Conservation (phyloP, 1,140 invertebrate genomes). For the Lordiphosa mommai region DNA sequence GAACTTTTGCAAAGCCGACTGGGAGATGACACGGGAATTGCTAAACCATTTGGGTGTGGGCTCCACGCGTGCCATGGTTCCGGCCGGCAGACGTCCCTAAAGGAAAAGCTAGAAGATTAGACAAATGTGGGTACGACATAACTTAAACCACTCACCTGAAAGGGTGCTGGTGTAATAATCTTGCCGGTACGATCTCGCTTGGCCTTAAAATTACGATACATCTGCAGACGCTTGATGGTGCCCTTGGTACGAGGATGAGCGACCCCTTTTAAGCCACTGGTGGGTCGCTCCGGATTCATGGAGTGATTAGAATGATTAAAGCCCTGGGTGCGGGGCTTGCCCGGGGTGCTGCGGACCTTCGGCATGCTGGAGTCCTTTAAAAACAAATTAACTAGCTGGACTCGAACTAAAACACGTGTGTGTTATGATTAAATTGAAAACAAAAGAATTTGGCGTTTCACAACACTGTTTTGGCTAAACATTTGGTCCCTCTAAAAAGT, state of each 20-base stretch:
- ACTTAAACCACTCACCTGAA: constrained; percentile 79
- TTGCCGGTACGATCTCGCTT: constrained; percentile 95
- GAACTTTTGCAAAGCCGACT: constrained; percentile 97
- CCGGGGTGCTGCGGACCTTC: constrained; percentile 85
- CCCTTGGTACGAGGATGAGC: constrained; percentile 91
- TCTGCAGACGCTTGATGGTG: constrained; percentile 97
- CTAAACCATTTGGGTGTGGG: constrained; percentile 99
- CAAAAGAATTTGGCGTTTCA: constrained; percentile 14
- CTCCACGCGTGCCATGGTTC: constrained; percentile 95
- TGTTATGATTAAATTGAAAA: constrained; percentile 34
- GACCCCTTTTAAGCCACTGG: constrained; percentile 90
- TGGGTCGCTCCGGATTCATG: constrained; percentile 92
- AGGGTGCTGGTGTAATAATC: constrained; percentile 96
- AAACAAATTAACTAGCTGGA: constrained; percentile 14
- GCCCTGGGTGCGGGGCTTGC: constrained; percentile 87
- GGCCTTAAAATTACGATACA: constrained; percentile 98
- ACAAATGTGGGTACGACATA: not conserved
- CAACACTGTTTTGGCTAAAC: constrained; percentile 1
- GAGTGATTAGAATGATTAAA: constrained; percentile 90
- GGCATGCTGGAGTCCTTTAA: constrained; percentile 81
- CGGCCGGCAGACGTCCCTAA: constrained; percentile 92
- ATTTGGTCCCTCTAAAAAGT: too few species aligned
- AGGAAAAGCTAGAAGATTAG: not conserved
- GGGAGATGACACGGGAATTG: constrained; percentile 94
- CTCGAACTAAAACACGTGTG: constrained; percentile 62